A percentile compares a stretch with the other conserved stretches of the same genome.
These are phyloP conservation scores for Synodontis membranacea DNA, from an alignment of 2,113 vertebrate genomes.

Conservation along the genomic window DNA sequence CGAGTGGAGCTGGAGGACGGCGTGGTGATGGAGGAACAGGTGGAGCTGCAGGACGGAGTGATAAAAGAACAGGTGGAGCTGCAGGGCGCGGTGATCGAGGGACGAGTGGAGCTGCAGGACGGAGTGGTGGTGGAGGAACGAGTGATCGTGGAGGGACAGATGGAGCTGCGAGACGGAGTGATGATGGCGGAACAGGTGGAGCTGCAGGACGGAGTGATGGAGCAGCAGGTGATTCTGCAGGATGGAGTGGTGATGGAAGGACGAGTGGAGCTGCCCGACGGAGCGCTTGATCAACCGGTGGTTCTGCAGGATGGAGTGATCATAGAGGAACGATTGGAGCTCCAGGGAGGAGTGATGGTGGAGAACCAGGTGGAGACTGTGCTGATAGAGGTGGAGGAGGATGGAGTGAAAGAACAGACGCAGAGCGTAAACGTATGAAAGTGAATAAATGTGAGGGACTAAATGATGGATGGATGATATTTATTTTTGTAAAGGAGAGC, in stretches of 20 bases:
- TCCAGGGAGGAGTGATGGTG: slow-evolving; percentile 78
- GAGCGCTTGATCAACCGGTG: slow-evolving; percentile 54
- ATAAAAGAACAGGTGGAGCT: slow-evolving; percentile 71
- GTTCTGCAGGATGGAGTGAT: slow-evolving; percentile 1
- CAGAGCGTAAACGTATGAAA: slow-evolving; percentile 56
- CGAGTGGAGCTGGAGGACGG: slow-evolving; percentile 77
- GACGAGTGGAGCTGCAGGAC: slow-evolving; percentile 10
- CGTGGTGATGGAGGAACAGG: slow-evolving; percentile 54
- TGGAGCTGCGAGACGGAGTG: slow-evolving; percentile 78
- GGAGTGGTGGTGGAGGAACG: slow-evolving; percentile 57
- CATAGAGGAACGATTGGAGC: slow-evolving; percentile 77
- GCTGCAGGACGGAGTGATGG: slow-evolving; percentile 5
- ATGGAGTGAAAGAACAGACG: slow-evolving; percentile 77
- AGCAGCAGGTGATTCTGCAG: slow-evolving; percentile 77
- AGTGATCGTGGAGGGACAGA: slow-evolving; percentile 1
- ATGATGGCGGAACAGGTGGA: slow-evolving; percentile 9
- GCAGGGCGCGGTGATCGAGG: slow-evolving; percentile 76
- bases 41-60: not conserved
- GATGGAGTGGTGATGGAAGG: slow-evolving; percentile 71
- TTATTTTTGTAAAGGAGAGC: slow-evolving; percentile 16
- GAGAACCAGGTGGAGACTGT: slow-evolving; percentile 75
- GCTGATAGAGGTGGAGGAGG: slow-evolving; percentile 81
- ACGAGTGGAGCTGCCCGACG: slow-evolving; percentile 81
- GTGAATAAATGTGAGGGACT: not conserved
- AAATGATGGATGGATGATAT: not conserved